Base-by-base conservation (phyloP, 1,140 invertebrate genomes). In the Ruditapes philippinarum region DNA sequence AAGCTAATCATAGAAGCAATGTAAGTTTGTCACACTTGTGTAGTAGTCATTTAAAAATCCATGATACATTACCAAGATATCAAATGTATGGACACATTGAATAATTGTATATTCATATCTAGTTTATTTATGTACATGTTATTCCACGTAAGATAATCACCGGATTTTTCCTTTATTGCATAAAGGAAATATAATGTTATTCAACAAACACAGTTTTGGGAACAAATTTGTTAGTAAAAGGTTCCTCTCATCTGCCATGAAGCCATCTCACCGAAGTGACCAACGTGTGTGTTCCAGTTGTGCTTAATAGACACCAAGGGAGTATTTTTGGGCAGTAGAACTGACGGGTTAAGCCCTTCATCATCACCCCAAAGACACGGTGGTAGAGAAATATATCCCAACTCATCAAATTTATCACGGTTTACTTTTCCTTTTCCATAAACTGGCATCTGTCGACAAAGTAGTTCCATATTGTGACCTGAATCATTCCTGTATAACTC, bases 161-260 rank as follows among this genome's bases (percentile, higher is more conserved):
- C n/a, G n/a, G n/a, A n/a, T n/a, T n/a, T n/a, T n/a, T n/a, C n/a
- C n/a, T n/a, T n/a, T n/a, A n/a, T n/a, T n/a, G n/a, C n/a, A n/a
- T n/a, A n/a, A n/a, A n/a, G n/a, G n/a, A n/a, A n/a, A n/a, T n/a
- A n/a, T n/a, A n/a, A n/a, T n/a, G n/a, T n/a, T n/a, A n/a, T n/a
- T n/a, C n/a, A n/a, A n/a, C n/a, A n/a, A n/a, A n/a, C n/a, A n/a
- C n/a, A n/a, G n/a, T n/a, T n/a, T n/a, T n/a, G n/a, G n/a, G n/a
- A n/a, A n/a, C n/a, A n/a, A n/a, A n/a, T n/a, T 45, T 5, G 5
- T 45, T 85, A 89, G 38, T 85, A 89, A 49, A 25, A 36, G 0
- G 51, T 36, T 31, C 88, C 88, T 70, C 88, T 84, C 88, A 89
- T 89, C 51, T 89, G 88, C 88, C 88, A 89, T 1, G 88, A 89